phyloP scores from a whole-genome alignment of 2,797 vertebrate species.

The Silurus aristotelis region DNA sequence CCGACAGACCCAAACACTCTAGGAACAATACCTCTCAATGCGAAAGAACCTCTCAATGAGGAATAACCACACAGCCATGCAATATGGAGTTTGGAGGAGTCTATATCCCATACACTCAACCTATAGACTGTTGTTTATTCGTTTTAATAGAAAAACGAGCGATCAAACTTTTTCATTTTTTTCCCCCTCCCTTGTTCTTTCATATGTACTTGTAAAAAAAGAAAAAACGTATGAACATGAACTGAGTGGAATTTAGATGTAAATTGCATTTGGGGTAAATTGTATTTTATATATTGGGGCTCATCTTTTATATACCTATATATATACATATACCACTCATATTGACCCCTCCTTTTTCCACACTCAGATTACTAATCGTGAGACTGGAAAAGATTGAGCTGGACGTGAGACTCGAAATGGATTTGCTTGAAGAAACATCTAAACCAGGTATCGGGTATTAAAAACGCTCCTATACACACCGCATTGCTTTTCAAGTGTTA shows the following conservation, averaged over 20 bases:
- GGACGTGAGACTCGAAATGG: background rate
- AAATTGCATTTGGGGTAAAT: background rate
- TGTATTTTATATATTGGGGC: background rate
- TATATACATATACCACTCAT: no score
- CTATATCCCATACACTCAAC: background rate
- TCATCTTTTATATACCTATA: no score
- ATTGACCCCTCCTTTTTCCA: background rate
- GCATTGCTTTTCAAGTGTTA: background rate
- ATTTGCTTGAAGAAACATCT: no score
- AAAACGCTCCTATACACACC: no score
- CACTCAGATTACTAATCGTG: background rate
- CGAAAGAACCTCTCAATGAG: slow-evolving; percentile 14
- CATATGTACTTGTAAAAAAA: background rate
- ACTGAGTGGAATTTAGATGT: background rate
- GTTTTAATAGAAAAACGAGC: background rate
- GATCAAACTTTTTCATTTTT: background rate
- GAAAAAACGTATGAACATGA: no score
- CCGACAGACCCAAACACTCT: slow-evolving; percentile 38
- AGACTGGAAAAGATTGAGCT: background rate
- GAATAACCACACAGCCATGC: slow-evolving; percentile 3
- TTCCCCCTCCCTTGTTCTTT: background rate
- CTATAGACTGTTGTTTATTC: background rate
- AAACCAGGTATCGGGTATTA: no score
- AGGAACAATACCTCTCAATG: slow-evolving; percentile 26
- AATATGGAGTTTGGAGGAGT: background rate